Evolutionary conservation across 2,888 invertebrate genomes (phyloP).

Genomic region (Sylvicola cinctus): DNA sequence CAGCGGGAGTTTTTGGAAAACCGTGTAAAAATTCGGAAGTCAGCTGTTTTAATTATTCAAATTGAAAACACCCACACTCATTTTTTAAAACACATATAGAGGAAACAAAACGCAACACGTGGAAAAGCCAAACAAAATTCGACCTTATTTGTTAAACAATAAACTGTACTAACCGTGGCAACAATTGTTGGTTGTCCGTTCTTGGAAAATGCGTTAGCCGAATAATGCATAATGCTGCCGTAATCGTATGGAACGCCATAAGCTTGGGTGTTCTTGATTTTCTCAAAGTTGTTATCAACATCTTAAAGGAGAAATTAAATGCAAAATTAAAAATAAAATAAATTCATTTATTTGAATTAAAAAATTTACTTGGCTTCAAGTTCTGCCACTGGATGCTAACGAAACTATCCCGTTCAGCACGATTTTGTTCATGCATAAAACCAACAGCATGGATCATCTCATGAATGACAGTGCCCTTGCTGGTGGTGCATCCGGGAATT

Average conservation of each 20-base stretch:
- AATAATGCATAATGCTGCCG: slow-evolving; percentile 69
- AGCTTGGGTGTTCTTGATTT: slow-evolving; percentile 36
- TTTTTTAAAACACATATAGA: no score
- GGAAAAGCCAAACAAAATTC: no score
- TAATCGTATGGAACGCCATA: slow-evolving; percentile 58
- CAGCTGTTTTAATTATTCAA: no score
- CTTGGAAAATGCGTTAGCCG: slow-evolving; percentile 49
- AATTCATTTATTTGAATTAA: slow-evolving; percentile 1
- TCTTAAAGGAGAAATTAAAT: slow-evolving; percentile 25
- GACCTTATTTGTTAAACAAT: no score
- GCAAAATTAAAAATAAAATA: neutral
- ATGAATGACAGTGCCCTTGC: slow-evolving; percentile 55
- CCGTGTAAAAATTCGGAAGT: no score
- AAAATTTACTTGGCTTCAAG: slow-evolving; percentile 34
- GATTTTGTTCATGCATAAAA: slow-evolving; percentile 66
- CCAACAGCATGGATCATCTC: slow-evolving; percentile 63
- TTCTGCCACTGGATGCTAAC: slow-evolving; percentile 46
- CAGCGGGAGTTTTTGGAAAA: no score
- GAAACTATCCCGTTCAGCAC: slow-evolving; percentile 49
- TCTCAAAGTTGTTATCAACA: slow-evolving; percentile 47
- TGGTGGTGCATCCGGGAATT: slow-evolving; percentile 46
- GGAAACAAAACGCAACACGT: no score
- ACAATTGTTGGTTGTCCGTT: slow-evolving; percentile 52
- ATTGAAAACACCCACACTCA: no score
- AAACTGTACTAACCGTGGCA: slow-evolving; percentile 33